phyloP scores from a whole-genome alignment of 1,140 invertebrate genomes.

The Calycopis cecrops region DNA sequence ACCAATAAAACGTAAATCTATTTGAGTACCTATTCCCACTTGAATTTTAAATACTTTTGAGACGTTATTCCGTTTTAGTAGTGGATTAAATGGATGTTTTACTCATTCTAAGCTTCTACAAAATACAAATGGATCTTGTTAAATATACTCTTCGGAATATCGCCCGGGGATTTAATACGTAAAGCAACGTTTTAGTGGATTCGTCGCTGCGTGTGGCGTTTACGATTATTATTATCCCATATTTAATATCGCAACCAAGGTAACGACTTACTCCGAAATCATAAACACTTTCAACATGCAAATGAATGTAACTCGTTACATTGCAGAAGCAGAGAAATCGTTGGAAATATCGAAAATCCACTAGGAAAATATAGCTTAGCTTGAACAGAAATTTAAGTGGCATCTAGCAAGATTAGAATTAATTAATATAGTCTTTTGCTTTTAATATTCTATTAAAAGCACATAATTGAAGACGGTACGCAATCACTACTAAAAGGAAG shows the following conservation, averaged over 20 bases:
- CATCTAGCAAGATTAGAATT: not conserved
- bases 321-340: not conserved
- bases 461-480: too few relatives aligned
- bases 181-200: not conserved
- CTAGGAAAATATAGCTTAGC: not conserved
- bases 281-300: not conserved
- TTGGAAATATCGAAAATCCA: not conserved
- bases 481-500: too few relatives aligned
- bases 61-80: too few relatives aligned
- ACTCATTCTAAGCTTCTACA: too few relatives aligned
- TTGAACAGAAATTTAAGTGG: not conserved
- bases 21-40: too few relatives aligned
- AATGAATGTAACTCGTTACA: not conserved
- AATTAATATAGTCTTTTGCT: not conserved
- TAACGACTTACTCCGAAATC: not conserved
- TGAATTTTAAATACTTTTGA: too few relatives aligned
- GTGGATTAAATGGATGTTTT: too few relatives aligned
- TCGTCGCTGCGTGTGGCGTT: not conserved
- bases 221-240: constrained; percentile 5
- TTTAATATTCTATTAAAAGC: too few relatives aligned
- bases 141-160: not conserved
- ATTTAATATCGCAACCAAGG: not conserved
- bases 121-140: not conserved
- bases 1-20: too few relatives aligned
- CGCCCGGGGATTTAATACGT: not conserved